phyloP scores from a whole-genome alignment of 1,140 invertebrate genomes.

The Drosophila orena region DNA sequence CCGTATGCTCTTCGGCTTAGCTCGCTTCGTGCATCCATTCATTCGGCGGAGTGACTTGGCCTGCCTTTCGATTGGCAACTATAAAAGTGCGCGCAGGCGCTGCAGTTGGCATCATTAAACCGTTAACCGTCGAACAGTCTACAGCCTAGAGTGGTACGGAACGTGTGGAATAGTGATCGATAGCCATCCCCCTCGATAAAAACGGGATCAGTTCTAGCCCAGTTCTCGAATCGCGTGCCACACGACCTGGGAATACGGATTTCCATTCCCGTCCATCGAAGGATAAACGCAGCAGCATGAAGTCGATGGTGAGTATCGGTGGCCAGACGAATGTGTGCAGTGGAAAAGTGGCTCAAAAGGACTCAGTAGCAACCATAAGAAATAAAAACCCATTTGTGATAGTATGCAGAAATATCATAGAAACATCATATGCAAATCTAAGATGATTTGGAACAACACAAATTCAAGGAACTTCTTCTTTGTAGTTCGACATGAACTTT shows the following conservation, averaged over 20 bases:
- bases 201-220: constrained; percentile 45
- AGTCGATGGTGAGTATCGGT: constrained; percentile 73
- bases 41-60: constrained; percentile 32
- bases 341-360: constrained; percentile 38
- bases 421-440: not conserved
- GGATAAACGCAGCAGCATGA: constrained; percentile 72
- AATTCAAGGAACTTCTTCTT: not conserved
- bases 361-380: constrained; percentile 6
- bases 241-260: constrained; percentile 39
- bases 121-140: constrained; percentile 82
- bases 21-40: constrained; percentile 57
- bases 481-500: too few relatives aligned
- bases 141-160: constrained; percentile 68
- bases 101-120: constrained; percentile 83
- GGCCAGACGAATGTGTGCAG: constrained; percentile 20
- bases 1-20: constrained; percentile 45
- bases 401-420: too few relatives aligned
- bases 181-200: constrained; percentile 17
- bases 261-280: constrained; percentile 51
- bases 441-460: too few relatives aligned
- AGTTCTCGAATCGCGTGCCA: constrained; percentile 29
- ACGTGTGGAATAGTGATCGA: constrained; percentile 57
- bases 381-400: too few relatives aligned
- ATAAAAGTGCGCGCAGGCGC: constrained; percentile 76
- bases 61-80: constrained; percentile 53